Evolutionary conservation across 2,797 vertebrate species (phyloP).

Genomic region (Artibeus jamaicensis): DNA sequence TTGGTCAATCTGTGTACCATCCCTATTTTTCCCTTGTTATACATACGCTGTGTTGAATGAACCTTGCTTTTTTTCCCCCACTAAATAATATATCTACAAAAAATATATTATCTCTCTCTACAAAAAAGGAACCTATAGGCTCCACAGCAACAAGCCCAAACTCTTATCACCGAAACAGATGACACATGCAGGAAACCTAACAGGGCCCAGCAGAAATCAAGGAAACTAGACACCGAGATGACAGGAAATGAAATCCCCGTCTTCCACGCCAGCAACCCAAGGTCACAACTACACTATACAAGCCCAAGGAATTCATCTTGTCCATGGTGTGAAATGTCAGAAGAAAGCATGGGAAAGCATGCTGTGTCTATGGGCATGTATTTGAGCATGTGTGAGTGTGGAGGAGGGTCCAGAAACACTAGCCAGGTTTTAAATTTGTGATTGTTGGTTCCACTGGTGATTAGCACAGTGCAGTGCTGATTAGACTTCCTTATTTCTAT

Average conservation of each 20-base stretch:
- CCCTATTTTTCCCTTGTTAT: not conserved
- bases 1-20: accelerated
- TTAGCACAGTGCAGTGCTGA: not conserved
- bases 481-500: not conserved
- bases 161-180: not conserved
- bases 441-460: not conserved
- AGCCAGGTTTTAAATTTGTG: not conserved
- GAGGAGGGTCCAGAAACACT: not conserved
- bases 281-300: not conserved
- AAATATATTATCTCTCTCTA: not conserved
- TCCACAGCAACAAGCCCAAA: not conserved
- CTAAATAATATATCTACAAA: not conserved
- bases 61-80: not conserved
- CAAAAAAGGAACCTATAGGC: not conserved
- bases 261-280: not conserved
- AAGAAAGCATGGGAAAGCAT: not conserved
- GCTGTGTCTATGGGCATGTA: accelerated
- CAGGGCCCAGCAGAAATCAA: not conserved
- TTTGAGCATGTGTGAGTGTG: accelerated
- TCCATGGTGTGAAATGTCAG: accelerated
- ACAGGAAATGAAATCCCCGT: not conserved
- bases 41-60: not conserved
- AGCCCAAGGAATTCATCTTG: not conserved
- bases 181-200: not conserved
- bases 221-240: not conserved